phyloP scores from a whole-genome alignment of 2,888 invertebrate genomes.

The Oligia strigilis region DNA sequence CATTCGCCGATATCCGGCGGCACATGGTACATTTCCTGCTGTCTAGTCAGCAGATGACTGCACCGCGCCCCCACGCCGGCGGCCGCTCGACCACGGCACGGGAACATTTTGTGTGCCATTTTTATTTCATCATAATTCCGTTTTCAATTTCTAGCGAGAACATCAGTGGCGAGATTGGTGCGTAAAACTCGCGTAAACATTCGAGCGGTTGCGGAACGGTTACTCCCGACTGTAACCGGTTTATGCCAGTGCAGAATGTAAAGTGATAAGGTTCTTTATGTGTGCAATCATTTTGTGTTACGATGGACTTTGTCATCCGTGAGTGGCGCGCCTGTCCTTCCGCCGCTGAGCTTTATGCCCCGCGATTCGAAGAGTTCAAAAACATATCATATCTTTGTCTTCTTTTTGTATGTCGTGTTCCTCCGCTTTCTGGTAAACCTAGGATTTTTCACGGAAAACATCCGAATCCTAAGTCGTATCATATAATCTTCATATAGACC shows the following conservation, averaged over 20 bases:
- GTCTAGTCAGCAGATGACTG: slow-evolving; percentile 72
- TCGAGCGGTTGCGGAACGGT: slow-evolving; percentile 85
- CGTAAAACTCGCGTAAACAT: slow-evolving; percentile 89
- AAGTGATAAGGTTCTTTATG: slow-evolving; percentile 89
- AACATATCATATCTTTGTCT: slow-evolving; percentile 47
- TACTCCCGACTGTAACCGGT: slow-evolving; percentile 85
- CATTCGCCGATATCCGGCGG: slow-evolving; percentile 81
- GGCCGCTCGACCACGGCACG: slow-evolving; percentile 59
- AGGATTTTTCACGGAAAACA: neutral
- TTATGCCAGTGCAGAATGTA: slow-evolving; percentile 86
- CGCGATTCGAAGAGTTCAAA: slow-evolving; percentile 51
- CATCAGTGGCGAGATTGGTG: slow-evolving; percentile 84
- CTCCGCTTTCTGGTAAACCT: neutral
- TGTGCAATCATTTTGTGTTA: slow-evolving; percentile 89
- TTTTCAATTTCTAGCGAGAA: slow-evolving; percentile 87
- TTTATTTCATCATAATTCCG: slow-evolving; percentile 87
- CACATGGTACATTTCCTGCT: slow-evolving; percentile 80
- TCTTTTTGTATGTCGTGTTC: neutral
- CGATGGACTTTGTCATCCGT: slow-evolving; percentile 82
- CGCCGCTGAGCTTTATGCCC: slow-evolving; percentile 62
- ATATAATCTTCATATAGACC: neutral
- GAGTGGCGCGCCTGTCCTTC: slow-evolving; percentile 77
- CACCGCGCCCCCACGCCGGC: slow-evolving; percentile 36
- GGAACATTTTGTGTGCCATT: slow-evolving; percentile 75
- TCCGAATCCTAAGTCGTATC: neutral